Base-by-base conservation (phyloP, 2,797 vertebrate species). In the Brachymystax lenok region DNA sequence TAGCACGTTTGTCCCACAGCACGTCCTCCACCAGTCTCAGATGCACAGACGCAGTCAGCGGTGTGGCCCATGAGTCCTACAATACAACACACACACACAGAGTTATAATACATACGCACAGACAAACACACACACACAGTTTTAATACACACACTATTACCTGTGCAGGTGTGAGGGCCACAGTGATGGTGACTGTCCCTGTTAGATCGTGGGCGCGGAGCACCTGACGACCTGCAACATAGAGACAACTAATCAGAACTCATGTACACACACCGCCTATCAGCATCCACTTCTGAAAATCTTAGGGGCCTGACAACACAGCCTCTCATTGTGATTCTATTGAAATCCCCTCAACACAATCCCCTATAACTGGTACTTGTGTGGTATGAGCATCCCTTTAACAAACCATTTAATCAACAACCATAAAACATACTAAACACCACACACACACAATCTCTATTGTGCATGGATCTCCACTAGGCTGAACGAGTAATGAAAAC, bases 21-120 rank as follows among this genome's bases (percentile, higher is more conserved):
- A 94, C 88, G 0, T 94, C 92, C 17, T 91, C 87, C 8, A 92
- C 91, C 74, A 94, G 81, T 5, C 86, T 79, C 73, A 94, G 77
- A 54, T 88, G 89, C 74, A 92, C 77, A 10, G 84, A 27, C 0
- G 81, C 81, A 21, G 89, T 88, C 28, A 71, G 59, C 19, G 82
- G 81, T 10, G 80, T 71, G 61, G 33, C 77, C 66, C 77, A 80
- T 69, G 89, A 71, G 51, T 85, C 84, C 90, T 90, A 63, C 3
- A 56, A 73, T 21, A 61, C 30, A 5, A 54, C 14, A 74, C 51
- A 67, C 17, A 51, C 73, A 73, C 61, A 68, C 21, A 46, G 4
- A 50, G 71, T 35, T 77, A 5, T 70, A 7, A 35, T 68, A 77
- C 64, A 70, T 52, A n/a, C 30, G 63, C 46, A 70, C 40, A 78